phyloP scores from a whole-genome alignment of 2,888 invertebrate genomes.

The Therioaphis trifolii region DNA sequence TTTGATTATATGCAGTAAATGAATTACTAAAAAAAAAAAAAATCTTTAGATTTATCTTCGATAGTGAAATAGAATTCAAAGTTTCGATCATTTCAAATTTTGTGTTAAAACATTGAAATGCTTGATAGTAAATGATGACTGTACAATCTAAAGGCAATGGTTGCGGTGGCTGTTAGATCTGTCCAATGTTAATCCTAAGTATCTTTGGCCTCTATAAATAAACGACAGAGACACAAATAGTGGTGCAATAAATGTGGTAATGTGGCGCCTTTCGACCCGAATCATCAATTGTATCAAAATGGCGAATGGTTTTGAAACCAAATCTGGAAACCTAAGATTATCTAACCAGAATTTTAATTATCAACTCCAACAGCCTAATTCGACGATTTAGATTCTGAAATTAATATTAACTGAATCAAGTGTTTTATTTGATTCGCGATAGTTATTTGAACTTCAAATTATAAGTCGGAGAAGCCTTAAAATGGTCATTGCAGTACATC shows the following conservation, averaged over 20 bases:
- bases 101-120: constrained; percentile 8
- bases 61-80: too few species aligned
- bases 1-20: too few species aligned
- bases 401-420: background rate
- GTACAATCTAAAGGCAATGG: constrained; percentile 19
- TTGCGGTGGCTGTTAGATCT: background rate
- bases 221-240: constrained; percentile 8
- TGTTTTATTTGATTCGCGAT: background rate
- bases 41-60: too few species aligned
- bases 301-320: constrained; percentile 32
- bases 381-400: background rate
- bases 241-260: constrained; percentile 43
- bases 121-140: constrained; percentile 1
- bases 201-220: constrained; percentile 50
- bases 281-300: constrained; percentile 50
- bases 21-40: too few species aligned
- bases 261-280: constrained; percentile 29
- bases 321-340: constrained; percentile 1
- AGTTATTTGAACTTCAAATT: background rate
- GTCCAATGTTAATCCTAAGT: constrained; percentile 45
- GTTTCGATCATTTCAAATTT: background rate
- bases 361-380: background rate
- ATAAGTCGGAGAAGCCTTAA: background rate
- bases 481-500: background rate
- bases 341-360: constrained; percentile 47